phyloP scores from a whole-genome alignment of 35 echinoderm and acorn worm genomes.

The Apostichopus californicus region DNA sequence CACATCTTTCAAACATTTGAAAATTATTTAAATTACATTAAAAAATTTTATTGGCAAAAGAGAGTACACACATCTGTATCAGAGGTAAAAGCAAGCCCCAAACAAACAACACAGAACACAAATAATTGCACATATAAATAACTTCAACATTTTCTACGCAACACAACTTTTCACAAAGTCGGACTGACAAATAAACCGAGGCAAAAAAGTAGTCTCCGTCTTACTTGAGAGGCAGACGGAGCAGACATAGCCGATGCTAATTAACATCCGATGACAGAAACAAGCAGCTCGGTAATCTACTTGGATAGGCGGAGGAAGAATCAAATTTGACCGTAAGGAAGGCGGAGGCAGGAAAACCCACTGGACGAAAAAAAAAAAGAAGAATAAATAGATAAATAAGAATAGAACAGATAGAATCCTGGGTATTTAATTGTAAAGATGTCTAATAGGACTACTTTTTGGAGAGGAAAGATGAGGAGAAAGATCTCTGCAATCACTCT shows the following conservation, averaged over 20 bases:
- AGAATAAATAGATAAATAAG: not conserved
- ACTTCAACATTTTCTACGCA: too few species aligned
- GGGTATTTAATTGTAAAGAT: not conserved
- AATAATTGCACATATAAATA: too few species aligned
- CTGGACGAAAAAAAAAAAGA: conserved; percentile 46
- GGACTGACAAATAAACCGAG: too few species aligned
- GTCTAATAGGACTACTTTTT: not conserved
- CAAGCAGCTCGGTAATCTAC: conserved; percentile 97
- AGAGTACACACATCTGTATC: too few species aligned
- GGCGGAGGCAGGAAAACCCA: conserved; percentile 88
- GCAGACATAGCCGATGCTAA: conserved; percentile 96
- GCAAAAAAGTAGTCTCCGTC: not conserved
- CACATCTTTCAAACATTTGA: too few species aligned
- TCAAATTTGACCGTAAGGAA: conserved; percentile 63
- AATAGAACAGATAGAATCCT: conserved; percentile 15
- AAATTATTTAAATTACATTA: too few species aligned
- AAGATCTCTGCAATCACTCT: too few species aligned
- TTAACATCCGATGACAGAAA: conserved; percentile 95
- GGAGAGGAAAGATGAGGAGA: not conserved
- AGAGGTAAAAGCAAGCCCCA: too few species aligned
- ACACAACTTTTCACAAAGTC: too few species aligned
- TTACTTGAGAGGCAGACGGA: conserved; percentile 97
- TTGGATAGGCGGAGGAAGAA: conserved; percentile 87
- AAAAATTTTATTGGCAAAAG: too few species aligned
- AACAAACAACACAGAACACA: too few species aligned